These are phyloP conservation scores for Calephelis nemesis DNA, from an alignment of 1,140 invertebrate genomes.

Conservation along the genomic window DNA sequence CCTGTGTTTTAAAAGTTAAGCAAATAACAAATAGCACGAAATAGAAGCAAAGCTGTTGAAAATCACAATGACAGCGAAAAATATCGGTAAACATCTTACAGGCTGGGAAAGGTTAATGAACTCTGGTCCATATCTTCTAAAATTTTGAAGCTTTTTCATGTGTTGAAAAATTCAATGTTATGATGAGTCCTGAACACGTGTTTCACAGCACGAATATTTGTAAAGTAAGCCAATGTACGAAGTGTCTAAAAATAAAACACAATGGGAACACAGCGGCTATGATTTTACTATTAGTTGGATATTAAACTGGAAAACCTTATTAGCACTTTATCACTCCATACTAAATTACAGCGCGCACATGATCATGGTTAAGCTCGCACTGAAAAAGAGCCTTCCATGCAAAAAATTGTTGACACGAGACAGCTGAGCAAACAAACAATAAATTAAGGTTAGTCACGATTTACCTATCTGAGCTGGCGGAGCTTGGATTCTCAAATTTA, in stretches of 20 bases:
- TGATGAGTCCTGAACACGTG: conserved; percentile 52
- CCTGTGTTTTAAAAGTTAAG: neutral
- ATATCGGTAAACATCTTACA: conserved; percentile 6
- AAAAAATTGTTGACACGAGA: conserved; percentile 61
- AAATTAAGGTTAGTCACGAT: conserved; percentile 56
- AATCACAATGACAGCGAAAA: conserved; percentile 11
- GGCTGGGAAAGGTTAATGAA: conserved; percentile 12
- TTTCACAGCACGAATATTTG: conserved; percentile 47
- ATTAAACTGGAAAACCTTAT: conserved; percentile 24
- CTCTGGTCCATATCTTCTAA: conserved; percentile 38
- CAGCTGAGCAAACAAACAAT: conserved; percentile 72
- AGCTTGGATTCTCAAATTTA: conserved; percentile 88
- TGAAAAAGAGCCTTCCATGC: conserved; percentile 45
- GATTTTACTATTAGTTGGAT: conserved; percentile 26
- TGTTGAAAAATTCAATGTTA: conserved; percentile 20
- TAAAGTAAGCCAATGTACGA: conserved; percentile 66
- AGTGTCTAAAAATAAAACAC: conserved; percentile 75
- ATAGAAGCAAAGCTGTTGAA: conserved; percentile 14
- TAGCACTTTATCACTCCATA: conserved; percentile 46
- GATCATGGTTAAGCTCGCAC: conserved; percentile 48
- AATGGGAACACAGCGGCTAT: conserved; percentile 69
- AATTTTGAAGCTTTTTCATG: conserved; percentile 36
- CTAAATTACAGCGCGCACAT: conserved; percentile 36
- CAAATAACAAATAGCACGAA: conserved; percentile 9
- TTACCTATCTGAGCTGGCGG: conserved; percentile 91